Base-by-base conservation (phyloP, 2,888 invertebrate species). In the Hypsopygia costalis region DNA sequence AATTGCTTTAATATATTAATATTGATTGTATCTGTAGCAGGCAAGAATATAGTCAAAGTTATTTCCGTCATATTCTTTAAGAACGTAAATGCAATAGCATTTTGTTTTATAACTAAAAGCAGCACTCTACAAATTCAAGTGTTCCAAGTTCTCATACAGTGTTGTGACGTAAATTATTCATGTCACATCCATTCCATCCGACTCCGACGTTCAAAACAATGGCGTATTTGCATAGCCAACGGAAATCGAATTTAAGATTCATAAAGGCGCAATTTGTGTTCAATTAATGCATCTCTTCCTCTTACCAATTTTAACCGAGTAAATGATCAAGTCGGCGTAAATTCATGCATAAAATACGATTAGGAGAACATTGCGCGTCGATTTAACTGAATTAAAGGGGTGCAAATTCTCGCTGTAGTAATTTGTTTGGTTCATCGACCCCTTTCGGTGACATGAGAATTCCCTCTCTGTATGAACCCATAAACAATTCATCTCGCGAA, bases 401-500 rank as follows among this genome's bases (percentile, higher is more conserved):
- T 54, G 56, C 57, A 58, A 53, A 58, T 59, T 65, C 60, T 62
- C 66, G 63, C 55, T 58, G 62, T 56, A 56, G 63, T 71, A 76
- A 81, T 80, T 79, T 77, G 75, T 78, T 69, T 73, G 66, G 74
- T 77, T 80, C 77, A 66, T 62, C 69, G 72, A 78, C 70, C 75
- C 74, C 65, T 69, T 72, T 73, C 52, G 53, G 51, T 61, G 52
- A 62, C 64, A 58, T 49, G 58, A 59, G 61, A 61, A 59, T 61
- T 56, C 64, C 62, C 60, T 49, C 42, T 56, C 56, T 51, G 46
- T 48, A 25, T 6, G 43, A 51, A 60, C 59, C 56, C 65, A 74
- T 77, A 73, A 75, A 78, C 71, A 72, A 79, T 77, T 76, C 68
- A 76, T 73, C 63, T 72, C 61, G 56, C 52, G 40, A 62, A 74